phyloP scores from a whole-genome alignment of 2,113 vertebrate genomes.

The Origma solitaria region DNA sequence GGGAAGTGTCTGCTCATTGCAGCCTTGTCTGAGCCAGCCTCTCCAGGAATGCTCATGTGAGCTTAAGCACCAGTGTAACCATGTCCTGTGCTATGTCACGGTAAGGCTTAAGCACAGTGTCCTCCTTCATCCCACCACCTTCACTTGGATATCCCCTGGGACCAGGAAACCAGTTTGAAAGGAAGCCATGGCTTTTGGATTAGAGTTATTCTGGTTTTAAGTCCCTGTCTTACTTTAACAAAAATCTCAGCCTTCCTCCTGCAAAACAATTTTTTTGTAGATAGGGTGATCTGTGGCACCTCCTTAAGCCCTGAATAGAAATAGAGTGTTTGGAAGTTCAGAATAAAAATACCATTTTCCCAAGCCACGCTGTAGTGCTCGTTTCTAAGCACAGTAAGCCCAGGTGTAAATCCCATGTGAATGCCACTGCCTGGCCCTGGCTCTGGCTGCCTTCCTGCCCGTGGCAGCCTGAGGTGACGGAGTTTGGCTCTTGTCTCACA shows the following conservation, averaged over 20 bases:
- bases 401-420: background rate
- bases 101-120: background rate
- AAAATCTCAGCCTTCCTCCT: background rate
- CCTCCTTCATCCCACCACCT: background rate
- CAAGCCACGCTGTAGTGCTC: background rate
- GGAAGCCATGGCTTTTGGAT: background rate
- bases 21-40: background rate
- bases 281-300: background rate
- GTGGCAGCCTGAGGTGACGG: background rate
- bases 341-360: background rate
- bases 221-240: background rate
- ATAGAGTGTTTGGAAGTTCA: background rate
- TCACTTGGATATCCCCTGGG: background rate
- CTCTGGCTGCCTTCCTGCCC: background rate
- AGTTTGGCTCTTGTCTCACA: accelerated
- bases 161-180: background rate
- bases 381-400: background rate
- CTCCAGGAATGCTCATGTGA: background rate
- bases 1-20: background rate
- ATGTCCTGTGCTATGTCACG: background rate
- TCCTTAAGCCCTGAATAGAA: background rate
- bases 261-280: background rate
- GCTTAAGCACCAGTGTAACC: background rate
- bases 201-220: background rate
- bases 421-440: background rate